Evolutionary conservation across 1,140 invertebrate genomes (phyloP).

Genomic region (Lordiphosa mommai): DNA sequence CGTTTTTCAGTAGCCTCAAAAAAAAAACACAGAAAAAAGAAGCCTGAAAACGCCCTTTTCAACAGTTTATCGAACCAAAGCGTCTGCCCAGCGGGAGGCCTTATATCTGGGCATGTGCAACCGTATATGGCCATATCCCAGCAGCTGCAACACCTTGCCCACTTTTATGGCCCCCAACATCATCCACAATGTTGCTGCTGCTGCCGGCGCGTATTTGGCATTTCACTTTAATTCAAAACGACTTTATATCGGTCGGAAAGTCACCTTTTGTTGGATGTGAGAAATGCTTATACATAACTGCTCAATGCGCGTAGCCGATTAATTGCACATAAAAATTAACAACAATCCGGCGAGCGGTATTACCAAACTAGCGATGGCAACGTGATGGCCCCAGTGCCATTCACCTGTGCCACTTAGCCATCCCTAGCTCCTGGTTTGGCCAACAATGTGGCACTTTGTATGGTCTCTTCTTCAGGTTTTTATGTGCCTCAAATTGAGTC

Average conservation of each 20-base stretch:
- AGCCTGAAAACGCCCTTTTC: not conserved
- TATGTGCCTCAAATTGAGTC: constrained; percentile 75
- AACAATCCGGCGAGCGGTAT: constrained; percentile 48
- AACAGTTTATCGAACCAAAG: constrained; percentile 40
- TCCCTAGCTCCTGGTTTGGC: not conserved
- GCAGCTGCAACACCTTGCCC: constrained; percentile 66
- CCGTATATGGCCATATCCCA: not conserved
- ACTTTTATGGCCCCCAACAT: constrained; percentile 50
- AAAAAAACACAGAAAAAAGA: not conserved
- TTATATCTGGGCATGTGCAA: not conserved
- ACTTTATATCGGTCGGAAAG: constrained; percentile 56
- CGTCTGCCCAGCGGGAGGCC: constrained; percentile 46
- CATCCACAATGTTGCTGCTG: constrained; percentile 54
- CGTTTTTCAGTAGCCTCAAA: not conserved
- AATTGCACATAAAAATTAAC: constrained; percentile 77
- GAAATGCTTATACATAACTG: constrained; percentile 77
- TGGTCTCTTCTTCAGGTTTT: constrained; percentile 32
- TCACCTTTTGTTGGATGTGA: constrained; percentile 22
- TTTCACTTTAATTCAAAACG: constrained; percentile 74
- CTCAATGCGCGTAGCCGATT: constrained; percentile 73
- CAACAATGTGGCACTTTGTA: constrained; percentile 70
- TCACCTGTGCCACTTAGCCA: not conserved
- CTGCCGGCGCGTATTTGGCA: constrained; percentile 52
- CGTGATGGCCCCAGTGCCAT: constrained; percentile 2
- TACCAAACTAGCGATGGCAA: constrained; percentile 8